Base-by-base conservation (phyloP, 2,888 invertebrate species). In the Dasypolia templi region DNA sequence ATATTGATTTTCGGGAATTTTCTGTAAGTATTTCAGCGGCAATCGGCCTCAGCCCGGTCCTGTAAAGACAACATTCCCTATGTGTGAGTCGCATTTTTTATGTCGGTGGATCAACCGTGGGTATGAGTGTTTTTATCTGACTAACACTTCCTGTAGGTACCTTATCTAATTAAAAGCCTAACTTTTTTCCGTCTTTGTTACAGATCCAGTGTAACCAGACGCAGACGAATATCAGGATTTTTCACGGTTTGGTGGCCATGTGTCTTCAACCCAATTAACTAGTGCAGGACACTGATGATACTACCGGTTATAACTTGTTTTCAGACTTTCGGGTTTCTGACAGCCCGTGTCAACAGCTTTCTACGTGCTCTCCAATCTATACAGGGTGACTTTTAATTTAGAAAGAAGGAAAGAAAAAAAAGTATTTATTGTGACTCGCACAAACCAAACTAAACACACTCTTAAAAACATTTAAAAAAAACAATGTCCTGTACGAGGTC, bases 151-250 rank as follows among this genome's bases (percentile, higher is more conserved):
- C 9, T 46, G 42, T 53, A 12, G 11, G 19, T 35, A 72, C 2
- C 1, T 39, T n/a, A 61, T 61, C 22, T 51, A 44, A 44, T 42
- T 32, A 22, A 29, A 22, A 26, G 17, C 39, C 22, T 64, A 29
- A 22, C 6, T 7, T 39, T 63, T 75, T 46, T 32, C 14, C 35
- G 11, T 49, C 51, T 44, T 63, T 72, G 42, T 64, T 46, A 51
- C 19, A 7, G 49, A 49, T 51, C 22, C 42, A 64, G 59, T 42
- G n/a, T 55, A 42, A 64, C 58, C 32, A 82, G 64, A 77, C 51
- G 22, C 55, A 49, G 49, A 32, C 53, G n/a, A 75, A 81, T 59
- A 66, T 82, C 82, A 64, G 55, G 78, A 75, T 81, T 79, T 32
- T 55, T 59, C 63, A 68, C 59, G 79, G 77, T 67, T 64, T 64